Evolutionary conservation across 1,140 invertebrate genomes (phyloP), one percentile per base, ranked within the genome.

Genomic region (Drosophila arizonae): DNA sequence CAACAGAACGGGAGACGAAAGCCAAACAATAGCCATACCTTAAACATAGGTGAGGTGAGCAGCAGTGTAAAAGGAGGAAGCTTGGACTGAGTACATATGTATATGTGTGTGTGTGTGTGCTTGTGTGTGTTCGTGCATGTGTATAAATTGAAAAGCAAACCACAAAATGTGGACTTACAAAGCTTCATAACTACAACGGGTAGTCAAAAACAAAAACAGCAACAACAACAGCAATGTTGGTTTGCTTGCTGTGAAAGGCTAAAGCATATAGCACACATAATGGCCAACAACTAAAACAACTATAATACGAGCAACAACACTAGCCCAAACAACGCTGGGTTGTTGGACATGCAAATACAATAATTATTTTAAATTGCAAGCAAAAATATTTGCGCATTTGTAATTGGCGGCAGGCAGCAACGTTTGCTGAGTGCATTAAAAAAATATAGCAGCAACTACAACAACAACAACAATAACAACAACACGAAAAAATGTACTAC

Each of bases 351-450:
- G 48, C 48, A 57, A 69, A 51, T 66, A 72, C 69, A 70, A 80
- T 77, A 77, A 85, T 85, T 85, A 85, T 84, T 84, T 77, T 85
- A 85, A 80, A 76, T 77, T 85, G 77, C 69, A 57, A 69, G 71
- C 55, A 81, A 69, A 75, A 81, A 75, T 77, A 68, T 85, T 78
- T 78, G 45, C 75, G 68, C 71, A 72, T 72, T 81, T 62, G 46
- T 86, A 86, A 86, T 86, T 86, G 81, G 78, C 81, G 77, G 81
- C 62, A 65, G 60, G 36, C 68, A 26, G 24, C 17, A 24, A 1
- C 17, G 3, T 8, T 15, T 17, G 41, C 52, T 43, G 57, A 68
- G 58, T 57, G 48, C 41, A 63, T 51, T 51, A 17, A 56, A 63
- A 51, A 51, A 51, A n/a, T 30, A 6, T 30, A 30, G 28, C 28